Conservation (phyloP, 1,140 invertebrate species). For the Rhynchophorus ferrugineus region DNA sequence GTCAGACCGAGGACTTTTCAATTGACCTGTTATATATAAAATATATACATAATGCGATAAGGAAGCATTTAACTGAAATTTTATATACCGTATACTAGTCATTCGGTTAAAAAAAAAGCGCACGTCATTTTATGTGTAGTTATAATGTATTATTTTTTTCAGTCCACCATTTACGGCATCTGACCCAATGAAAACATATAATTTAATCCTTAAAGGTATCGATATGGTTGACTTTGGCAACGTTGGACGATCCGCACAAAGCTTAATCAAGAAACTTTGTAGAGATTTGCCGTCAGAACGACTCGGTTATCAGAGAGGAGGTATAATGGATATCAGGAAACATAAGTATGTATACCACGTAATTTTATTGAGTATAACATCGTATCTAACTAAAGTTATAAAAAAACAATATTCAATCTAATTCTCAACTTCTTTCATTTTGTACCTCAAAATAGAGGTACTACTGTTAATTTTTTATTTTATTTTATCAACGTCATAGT, state of each 20-base stretch:
- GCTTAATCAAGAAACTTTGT: constrained; percentile 83
- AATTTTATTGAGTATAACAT: background rate
- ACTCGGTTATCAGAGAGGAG: constrained; percentile 86
- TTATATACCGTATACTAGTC: too few species aligned
- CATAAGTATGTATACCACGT: constrained; percentile 63
- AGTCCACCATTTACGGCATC: constrained; percentile 72
- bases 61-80: too few species aligned
- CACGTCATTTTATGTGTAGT: background rate
- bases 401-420: background rate
- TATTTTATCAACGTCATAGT: too few species aligned
- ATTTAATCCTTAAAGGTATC: constrained; percentile 76
- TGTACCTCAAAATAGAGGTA: too few species aligned
- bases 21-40: too few species aligned
- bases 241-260: constrained; percentile 72
- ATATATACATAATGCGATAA: too few species aligned
- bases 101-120: too few species aligned
- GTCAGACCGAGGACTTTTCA: too few species aligned
- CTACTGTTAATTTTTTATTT: too few species aligned
- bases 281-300: constrained; percentile 85
- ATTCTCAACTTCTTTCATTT: too few species aligned
- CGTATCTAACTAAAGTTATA: background rate
- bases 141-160: constrained; percentile 16
- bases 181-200: constrained; percentile 81
- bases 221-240: constrained; percentile 61
- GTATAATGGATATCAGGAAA: constrained; percentile 89